Evolutionary conservation across 2,113 vertebrate species (phyloP).

Genomic region (Stictonetta naevosa): DNA sequence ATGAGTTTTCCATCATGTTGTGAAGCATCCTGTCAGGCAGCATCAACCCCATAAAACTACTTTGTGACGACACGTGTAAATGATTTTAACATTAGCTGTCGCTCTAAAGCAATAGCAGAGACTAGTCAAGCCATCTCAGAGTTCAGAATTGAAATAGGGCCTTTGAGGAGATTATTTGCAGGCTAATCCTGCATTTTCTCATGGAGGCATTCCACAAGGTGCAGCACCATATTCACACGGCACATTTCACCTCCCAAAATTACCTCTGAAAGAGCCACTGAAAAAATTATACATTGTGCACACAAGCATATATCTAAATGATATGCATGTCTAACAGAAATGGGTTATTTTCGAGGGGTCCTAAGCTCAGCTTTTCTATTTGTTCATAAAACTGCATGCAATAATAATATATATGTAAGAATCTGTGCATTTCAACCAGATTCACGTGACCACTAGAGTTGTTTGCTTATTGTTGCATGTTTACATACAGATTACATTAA

Average conservation of each 20-base stretch:
- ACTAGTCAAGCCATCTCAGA: slow-evolving; percentile 26
- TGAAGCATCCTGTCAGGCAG: slow-evolving; percentile 31
- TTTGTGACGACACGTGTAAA: slow-evolving; percentile 53
- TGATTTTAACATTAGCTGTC: slow-evolving; percentile 29
- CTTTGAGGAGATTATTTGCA: slow-evolving; percentile 59
- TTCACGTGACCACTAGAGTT: neutral
- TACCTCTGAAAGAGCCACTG: slow-evolving; percentile 33
- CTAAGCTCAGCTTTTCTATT: slow-evolving; percentile 34
- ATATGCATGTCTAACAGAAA: slow-evolving; percentile 30
- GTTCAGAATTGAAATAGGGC: slow-evolving; percentile 28
- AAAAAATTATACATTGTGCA: neutral
- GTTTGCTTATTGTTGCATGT: neutral
- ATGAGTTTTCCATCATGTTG: slow-evolving; percentile 35
- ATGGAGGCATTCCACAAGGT: slow-evolving; percentile 10
- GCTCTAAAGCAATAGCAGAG: slow-evolving; percentile 30
- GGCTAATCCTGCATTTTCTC: slow-evolving; percentile 48
- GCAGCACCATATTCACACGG: slow-evolving; percentile 24
- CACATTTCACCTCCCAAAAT: slow-evolving; percentile 37
- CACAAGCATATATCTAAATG: neutral
- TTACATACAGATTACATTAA: neutral
- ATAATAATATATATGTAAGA: neutral
- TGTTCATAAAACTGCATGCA: neutral
- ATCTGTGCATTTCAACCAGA: neutral
- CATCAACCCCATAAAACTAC: slow-evolving; percentile 51
- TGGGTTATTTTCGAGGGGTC: slow-evolving; percentile 20